Percentiles rank a stretch among this genome's conserved stretches.
phyloP scores from a whole-genome alignment of 2,113 vertebrate species.

The Seriola rivoliana region DNA sequence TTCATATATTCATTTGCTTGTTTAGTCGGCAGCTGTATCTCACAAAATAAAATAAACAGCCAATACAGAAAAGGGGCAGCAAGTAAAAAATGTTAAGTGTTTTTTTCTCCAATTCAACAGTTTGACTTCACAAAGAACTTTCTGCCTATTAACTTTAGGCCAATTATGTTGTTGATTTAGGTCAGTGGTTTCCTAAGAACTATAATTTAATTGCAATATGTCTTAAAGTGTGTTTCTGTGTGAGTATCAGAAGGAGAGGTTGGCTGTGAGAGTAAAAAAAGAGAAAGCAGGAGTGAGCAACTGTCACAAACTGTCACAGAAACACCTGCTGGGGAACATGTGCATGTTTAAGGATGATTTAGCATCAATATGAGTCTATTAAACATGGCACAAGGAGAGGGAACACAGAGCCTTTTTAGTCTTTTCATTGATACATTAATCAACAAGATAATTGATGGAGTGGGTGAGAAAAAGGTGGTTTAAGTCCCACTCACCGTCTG shows the following conservation, averaged over 20 bases:
- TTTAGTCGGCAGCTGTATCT: slow-evolving; percentile 1
- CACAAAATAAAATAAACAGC: slow-evolving; percentile 15
- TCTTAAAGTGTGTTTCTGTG: slow-evolving; percentile 11
- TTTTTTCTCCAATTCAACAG: slow-evolving; percentile 11
- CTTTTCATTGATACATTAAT: slow-evolving; percentile 56
- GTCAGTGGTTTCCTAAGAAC: slow-evolving; percentile 27
- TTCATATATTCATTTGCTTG: not conserved
- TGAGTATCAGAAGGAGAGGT: slow-evolving; percentile 7
- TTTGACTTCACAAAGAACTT: slow-evolving; percentile 8
- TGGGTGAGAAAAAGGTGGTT: slow-evolving; percentile 16
- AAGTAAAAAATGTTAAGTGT: slow-evolving; percentile 5
- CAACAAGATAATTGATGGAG: slow-evolving; percentile 57
- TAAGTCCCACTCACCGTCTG: slow-evolving; percentile 88
- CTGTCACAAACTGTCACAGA: slow-evolving; percentile 30
- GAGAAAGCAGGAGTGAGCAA: slow-evolving; percentile 17
- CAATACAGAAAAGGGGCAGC: not conserved
- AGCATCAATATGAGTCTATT: slow-evolving; percentile 43
- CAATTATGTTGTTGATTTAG: slow-evolving; percentile 37
- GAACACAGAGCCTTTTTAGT: not conserved
- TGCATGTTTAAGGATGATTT: slow-evolving; percentile 60
- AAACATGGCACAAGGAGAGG: slow-evolving; percentile 39
- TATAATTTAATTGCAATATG: slow-evolving; percentile 31
- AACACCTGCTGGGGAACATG: slow-evolving; percentile 69
- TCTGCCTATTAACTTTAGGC: slow-evolving; percentile 13
- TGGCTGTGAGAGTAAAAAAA: not conserved